These are phyloP conservation scores for Platysteira castanea DNA, from an alignment of 2,113 vertebrate species.

Conservation along the genomic window DNA sequence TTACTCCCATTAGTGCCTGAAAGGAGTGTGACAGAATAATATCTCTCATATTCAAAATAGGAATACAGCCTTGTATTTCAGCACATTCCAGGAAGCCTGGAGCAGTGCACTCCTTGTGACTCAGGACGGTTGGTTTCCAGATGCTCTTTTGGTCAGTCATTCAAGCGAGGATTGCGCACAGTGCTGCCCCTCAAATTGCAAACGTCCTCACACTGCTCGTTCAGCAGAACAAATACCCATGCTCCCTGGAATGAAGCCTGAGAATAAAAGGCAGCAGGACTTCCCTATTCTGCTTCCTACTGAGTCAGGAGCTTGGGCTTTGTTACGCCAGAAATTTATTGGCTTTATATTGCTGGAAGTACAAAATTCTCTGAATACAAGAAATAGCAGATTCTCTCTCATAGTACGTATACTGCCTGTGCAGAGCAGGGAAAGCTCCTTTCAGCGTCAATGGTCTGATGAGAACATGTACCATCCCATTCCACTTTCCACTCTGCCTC, in stretches of 20 bases:
- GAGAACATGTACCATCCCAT: not conserved
- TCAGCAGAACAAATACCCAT: not conserved
- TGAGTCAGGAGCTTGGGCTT: not conserved
- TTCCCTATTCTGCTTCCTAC: not conserved
- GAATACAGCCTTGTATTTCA: not conserved
- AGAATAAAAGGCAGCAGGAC: slow-evolving; percentile 9
- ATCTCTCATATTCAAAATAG: not conserved
- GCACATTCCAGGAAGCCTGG: not conserved
- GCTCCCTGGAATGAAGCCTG: not conserved
- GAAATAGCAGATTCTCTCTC: not conserved
- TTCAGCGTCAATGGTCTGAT: not conserved
- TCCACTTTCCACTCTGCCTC: not conserved
- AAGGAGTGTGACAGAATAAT: not conserved
- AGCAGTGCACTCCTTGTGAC: not conserved
- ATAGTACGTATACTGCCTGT: not conserved
- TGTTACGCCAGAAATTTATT: not conserved
- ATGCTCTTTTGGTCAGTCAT: not conserved
- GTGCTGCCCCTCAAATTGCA: not conserved
- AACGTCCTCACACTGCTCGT: not conserved
- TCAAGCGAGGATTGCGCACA: not conserved
- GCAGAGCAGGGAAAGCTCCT: not conserved
- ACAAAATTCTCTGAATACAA: not conserved
- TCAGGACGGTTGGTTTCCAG: not conserved
- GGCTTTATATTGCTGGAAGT: not conserved
- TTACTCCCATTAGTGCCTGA: not conserved